Base-by-base conservation (phyloP, 2,888 invertebrate species). In the Agrochola circellaris region DNA sequence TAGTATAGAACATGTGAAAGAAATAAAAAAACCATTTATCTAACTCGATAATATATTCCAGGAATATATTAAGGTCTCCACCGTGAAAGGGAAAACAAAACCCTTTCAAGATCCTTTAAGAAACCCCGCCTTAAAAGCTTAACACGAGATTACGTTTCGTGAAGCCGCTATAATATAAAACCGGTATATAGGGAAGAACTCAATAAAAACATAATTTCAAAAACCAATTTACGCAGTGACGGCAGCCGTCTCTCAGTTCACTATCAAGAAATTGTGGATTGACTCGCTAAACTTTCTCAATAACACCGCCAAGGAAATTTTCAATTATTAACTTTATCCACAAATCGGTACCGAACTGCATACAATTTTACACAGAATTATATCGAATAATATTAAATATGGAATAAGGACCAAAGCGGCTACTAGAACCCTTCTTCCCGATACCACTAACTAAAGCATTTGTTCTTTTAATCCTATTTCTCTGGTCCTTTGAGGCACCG, bases 281-380 rank as follows among this genome's bases (percentile, higher is more conserved):
- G 81, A 84, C 88, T 82, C 84, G 82, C 79, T 75, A 85, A 94
- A 94, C 92, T 93, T 95, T 93, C 90, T 90, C 92, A 93, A 94
- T 94, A 93, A 92, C 85, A 91, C 82, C 85, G 87, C 85, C 83
- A 91, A 92, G 92, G 82, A 93, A 92, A 92, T 92, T 91, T 93
- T 92, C 93, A 94, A 93, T 94, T 94, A 94, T 94, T 90, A 93
- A 94, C 93, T 94, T 93, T 86, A 89, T 88, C 90, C 87, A 83
- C 89, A 87, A 91, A 91, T 82, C 76, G 69, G 77, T 76, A 80
- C 51, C 66, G 72, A 54, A 79, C 62, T 82, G 79, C 82, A 86
- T 86, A 74, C 23, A 62, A 75, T 72, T 77, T 79, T 56, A 79
- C 72, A 75, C 69, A 77, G 81, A 84, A 84, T 82, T 84, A 87